Base-by-base conservation (phyloP, 2,113 vertebrate genomes). In the Thryonomys swinderianus region DNA sequence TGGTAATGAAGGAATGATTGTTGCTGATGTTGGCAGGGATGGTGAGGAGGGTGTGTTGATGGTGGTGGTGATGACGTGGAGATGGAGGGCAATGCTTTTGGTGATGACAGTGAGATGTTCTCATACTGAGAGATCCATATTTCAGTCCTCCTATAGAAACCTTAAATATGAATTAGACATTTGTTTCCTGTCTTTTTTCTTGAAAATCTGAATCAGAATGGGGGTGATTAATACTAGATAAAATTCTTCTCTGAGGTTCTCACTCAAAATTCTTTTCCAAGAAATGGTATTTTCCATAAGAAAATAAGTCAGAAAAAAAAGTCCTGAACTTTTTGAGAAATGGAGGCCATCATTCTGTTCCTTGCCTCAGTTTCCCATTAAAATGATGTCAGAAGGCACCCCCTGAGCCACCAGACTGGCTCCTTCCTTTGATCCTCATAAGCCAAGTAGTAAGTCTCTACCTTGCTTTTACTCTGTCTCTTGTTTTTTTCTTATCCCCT, bases 251-350 rank as follows among this genome's bases (percentile, higher is more conserved):
- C 45, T 73, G 34, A 74, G 27, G 66, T 61, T 27, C 14, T 94
- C 53, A 51, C 3, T 83, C 45, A 88, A 94, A 82, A 91, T 78
- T 78, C 27, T 90, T 86, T 93, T 10, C 62, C 17, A 42, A 32
- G 34, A 91, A 61, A 78, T 4, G 12, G 32, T 12, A 16, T 71
- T 78, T 4, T 30, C 11, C 12, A 30, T 51, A 45, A 93, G 59
- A 71, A 95, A 84, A 66, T 1, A 83, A 78, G 21, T 17, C 10
- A 37, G 51, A 59, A 55, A 53, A 61, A 30, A 74, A 40, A 69
- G 27, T 62, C 30, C 42, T 81, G 25, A 6, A 42, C 23, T 69
- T 85, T 9, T 66, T 51, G 53, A 85, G 80, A 76, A 64, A n/a
- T 9, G 16, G 25, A 53, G 4, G 23, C 37, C 69, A 84, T 53